Percentiles rank a stretch among this genome's conserved stretches.
phyloP scores from a whole-genome alignment of 2,797 vertebrate genomes.

The Rhabdomys pumilio region DNA sequence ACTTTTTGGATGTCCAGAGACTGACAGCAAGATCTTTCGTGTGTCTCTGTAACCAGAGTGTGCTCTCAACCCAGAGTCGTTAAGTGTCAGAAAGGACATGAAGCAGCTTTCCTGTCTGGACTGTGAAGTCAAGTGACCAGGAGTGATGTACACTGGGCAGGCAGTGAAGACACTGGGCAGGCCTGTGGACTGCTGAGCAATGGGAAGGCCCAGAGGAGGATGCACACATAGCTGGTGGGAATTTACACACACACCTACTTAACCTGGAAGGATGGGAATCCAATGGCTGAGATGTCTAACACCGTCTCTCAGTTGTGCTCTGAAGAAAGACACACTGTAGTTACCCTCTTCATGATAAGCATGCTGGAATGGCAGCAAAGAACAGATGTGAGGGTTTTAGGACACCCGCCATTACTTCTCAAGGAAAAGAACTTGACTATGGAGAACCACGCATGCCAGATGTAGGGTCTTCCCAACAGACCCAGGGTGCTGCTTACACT shows the following conservation, averaged over 20 bases:
- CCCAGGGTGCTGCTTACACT: accelerated
- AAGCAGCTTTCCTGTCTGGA: too few species aligned
- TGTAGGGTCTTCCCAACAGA: not conserved
- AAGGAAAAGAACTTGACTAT: accelerated
- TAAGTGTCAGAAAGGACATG: too few species aligned
- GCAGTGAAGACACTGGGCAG: accelerated
- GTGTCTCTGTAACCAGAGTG: not conserved
- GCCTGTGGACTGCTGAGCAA: not conserved
- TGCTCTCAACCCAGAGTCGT: not conserved
- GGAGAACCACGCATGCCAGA: accelerated
- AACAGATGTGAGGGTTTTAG: too few species aligned
- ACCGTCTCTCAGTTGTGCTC: accelerated
- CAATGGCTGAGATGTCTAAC: accelerated
- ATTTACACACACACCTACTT: accelerated
- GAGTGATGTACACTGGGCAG: too few species aligned
- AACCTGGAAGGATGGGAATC: not conserved
- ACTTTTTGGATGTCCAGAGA: not conserved
- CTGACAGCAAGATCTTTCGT: not conserved
- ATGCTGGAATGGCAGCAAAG: accelerated
- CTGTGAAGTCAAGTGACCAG: not conserved
- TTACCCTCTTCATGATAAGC: not conserved
- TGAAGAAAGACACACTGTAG: accelerated
- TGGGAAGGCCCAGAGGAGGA: accelerated
- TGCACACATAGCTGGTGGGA: accelerated
- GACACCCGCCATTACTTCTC: not conserved